Conservation (phyloP, 2,113 vertebrate species). For the Sander vitreus region DNA sequence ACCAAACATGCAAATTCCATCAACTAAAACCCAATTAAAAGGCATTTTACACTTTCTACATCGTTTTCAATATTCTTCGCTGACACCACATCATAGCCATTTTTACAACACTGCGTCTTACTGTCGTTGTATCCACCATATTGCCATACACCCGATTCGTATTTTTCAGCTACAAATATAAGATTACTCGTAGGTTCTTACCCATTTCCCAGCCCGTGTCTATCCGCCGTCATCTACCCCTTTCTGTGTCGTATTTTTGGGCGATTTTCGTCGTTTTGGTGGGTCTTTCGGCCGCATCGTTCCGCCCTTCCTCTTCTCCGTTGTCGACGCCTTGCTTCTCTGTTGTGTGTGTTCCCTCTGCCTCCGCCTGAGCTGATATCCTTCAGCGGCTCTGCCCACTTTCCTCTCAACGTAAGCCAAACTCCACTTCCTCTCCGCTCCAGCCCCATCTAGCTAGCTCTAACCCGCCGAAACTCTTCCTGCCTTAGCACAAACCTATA, state of each 20-base stretch:
- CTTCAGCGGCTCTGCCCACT: conserved; percentile 81
- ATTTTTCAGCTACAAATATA: conserved; percentile 45
- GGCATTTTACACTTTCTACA: neutral
- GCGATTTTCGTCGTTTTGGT: conserved; percentile 60
- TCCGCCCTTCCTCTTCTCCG: conserved; percentile 1
- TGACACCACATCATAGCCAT: conserved; percentile 84
- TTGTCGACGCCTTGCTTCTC: conserved; percentile 44
- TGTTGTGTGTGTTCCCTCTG: conserved; percentile 70
- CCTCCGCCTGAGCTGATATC: conserved; percentile 76
- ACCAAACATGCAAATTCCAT: conserved; percentile 45
- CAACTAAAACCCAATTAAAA: conserved; percentile 9
- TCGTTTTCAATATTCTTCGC: conserved; percentile 64
- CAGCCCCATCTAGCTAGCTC: conserved; percentile 52
- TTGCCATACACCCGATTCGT: conserved; percentile 71
- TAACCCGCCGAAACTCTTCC: neutral
- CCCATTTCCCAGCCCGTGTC: conserved; percentile 56
- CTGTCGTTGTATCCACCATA: conserved; percentile 85
- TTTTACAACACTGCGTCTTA: conserved; percentile 81
- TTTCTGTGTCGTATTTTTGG: conserved; percentile 26
- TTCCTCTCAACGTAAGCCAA: conserved; percentile 75
- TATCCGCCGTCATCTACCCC: conserved; percentile 62
- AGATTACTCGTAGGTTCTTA: conserved; percentile 77
- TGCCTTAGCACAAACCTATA: neutral
- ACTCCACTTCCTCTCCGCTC: conserved; percentile 82
- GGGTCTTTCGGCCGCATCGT: conserved; percentile 43